These are phyloP conservation scores for Macrotis lagotis DNA, from an alignment of 2,113 vertebrate species.

Conservation along the genomic window DNA sequence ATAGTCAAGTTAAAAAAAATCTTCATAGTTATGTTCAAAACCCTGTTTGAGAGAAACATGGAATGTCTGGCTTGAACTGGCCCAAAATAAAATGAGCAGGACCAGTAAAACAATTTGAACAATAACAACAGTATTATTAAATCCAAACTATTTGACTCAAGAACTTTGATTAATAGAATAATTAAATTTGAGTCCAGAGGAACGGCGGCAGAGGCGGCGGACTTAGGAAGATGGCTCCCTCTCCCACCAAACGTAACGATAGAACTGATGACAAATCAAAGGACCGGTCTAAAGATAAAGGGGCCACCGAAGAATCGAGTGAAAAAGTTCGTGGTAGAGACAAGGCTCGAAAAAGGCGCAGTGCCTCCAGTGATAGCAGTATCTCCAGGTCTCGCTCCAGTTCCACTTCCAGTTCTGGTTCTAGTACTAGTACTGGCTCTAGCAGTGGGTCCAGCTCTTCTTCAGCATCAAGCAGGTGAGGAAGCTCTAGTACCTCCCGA, in stretches of 20 bases:
- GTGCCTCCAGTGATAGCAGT: slow-evolving; percentile 94
- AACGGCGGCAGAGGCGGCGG: too few relatives aligned
- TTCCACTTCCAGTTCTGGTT: too few relatives aligned
- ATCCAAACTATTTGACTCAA: background rate
- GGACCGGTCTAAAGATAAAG: slow-evolving; percentile 94
- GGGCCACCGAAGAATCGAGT: slow-evolving; percentile 85
- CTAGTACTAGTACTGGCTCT: too few relatives aligned
- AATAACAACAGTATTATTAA: background rate
- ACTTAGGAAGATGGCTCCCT: slow-evolving; percentile 87
- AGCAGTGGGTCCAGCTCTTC: too few relatives aligned
- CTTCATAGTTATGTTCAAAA: background rate
- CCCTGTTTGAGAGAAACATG: background rate
- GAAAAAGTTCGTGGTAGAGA: slow-evolving; percentile 96
- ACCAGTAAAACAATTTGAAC: background rate
- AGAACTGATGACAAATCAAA: too few relatives aligned
- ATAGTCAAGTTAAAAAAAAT: background rate
- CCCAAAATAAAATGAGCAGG: background rate
- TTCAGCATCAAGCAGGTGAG: too few relatives aligned
- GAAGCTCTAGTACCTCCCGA: too few relatives aligned
- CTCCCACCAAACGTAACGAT: slow-evolving; percentile 96
- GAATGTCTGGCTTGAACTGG: background rate
- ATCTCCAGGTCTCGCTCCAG: slow-evolving; percentile 87
- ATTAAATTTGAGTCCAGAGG: background rate
- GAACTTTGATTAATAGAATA: background rate
- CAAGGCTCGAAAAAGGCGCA: slow-evolving; percentile 93